Percentiles rank a stretch among this genome's conserved stretches.
Evolutionary conservation across 1,140 invertebrate species (phyloP).

Genomic region (Holcopasites calliopsidis): DNA sequence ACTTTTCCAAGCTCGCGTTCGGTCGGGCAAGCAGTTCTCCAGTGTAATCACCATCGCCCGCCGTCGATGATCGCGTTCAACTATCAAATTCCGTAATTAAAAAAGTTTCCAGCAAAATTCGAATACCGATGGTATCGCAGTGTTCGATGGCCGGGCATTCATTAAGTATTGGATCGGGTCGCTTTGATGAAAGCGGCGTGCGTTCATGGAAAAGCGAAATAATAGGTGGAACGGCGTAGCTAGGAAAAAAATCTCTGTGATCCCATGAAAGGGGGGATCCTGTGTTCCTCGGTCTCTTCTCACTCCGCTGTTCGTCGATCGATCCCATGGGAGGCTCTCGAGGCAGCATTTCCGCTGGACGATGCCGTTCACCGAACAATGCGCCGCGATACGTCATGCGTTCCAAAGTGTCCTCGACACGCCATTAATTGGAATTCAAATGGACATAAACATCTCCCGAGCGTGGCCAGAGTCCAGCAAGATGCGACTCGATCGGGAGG

Average conservation of each 20-base stretch:
- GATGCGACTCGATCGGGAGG: constrained; percentile 44
- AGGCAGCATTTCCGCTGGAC: constrained; percentile 51
- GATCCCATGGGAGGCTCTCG: constrained; percentile 32
- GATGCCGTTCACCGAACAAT: constrained; percentile 50
- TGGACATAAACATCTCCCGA: constrained; percentile 66
- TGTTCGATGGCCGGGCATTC: neutral
- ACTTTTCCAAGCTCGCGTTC: no score
- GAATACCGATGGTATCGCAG: neutral
- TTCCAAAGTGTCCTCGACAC: constrained; percentile 63
- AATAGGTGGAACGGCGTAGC: constrained; percentile 8
- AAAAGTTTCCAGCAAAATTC: neutral
- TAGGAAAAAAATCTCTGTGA: constrained; percentile 14
- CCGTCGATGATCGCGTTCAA: neutral
- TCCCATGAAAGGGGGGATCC: neutral
- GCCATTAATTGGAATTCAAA: constrained; percentile 71
- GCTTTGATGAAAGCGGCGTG: constrained; percentile 32
- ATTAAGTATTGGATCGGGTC: constrained; percentile 40
- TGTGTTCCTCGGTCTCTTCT: neutral
- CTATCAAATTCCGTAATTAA: constrained; percentile 1
- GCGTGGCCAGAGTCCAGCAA: constrained; percentile 43
- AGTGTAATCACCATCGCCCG: neutral
- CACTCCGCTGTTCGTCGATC: neutral
- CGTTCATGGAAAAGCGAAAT: constrained; percentile 28
- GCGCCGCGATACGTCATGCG: constrained; percentile 65
- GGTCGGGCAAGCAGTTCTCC: neutral